Evolutionary conservation across 2,113 vertebrate genomes (phyloP), one percentile per base, ranked within the genome.

Genomic region (Bambusicola thoracicus): DNA sequence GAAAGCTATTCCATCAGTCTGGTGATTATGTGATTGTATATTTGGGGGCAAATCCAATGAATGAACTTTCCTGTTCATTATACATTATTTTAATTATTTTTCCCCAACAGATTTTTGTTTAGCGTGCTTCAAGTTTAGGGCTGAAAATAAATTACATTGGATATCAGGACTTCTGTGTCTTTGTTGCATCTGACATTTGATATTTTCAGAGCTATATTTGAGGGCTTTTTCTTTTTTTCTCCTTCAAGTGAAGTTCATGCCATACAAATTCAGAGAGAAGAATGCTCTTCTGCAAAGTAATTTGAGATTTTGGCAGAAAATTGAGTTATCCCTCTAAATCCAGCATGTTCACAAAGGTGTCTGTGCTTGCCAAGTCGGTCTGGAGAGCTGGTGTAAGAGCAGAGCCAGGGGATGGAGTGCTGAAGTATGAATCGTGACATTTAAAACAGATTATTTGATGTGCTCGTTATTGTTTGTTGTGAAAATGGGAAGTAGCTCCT

Each of bases 401-500:
- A 30, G 16, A 24, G 16, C 34, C 2, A 1, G 36, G 36, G 34
- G 29, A 48, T 43, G 48, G 40, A 68, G 43, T 48, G 25, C 13
- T 84, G n/a, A 73, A 67, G 30, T 76, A 41, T 53, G 58, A 93
- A 94, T 36, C 40, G 11, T 94, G 85, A 85, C 34, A 41, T 90
- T 90, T 85, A 84, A 87, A 92, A 13, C n/a, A 41, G n/a, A 30
- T 84, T 48, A 48, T 93, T 51, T 93, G 58, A 73, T 43, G 25
- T 75, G 11, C 44, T 79, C 14, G 2, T 44, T 63, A 7, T 63
- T 58, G 74, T 65, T 86, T 73, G 61, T 32, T 72, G 73, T 8
- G 13, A 85, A 94, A 92, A 83, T 19, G 38, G 84, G 76, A 95
- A 93, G 89, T 66, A 85, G 74, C 15, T 78, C 34, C 43, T 58